A percentile compares a stretch with the other conserved stretches of the same genome.
Evolutionary conservation across 2,888 invertebrate genomes (phyloP).

Genomic region (Chrysina gloriosa): DNA sequence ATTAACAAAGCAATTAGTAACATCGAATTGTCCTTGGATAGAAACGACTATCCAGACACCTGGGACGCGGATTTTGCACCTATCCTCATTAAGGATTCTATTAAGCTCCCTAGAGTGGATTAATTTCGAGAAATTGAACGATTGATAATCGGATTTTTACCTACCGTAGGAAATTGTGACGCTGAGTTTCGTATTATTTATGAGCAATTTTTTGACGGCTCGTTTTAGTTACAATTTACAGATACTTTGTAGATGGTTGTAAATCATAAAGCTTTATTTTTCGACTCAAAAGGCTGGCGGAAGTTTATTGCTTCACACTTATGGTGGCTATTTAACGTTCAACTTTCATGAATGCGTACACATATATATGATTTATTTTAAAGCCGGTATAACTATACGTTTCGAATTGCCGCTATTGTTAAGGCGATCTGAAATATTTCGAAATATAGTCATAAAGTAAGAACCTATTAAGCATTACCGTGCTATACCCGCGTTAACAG

Average conservation of each 20-base stretch:
- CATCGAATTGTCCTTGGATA: constrained; percentile 45
- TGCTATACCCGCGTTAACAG: too few species aligned
- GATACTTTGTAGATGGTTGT: constrained; percentile 29
- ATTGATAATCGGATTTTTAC: too few species aligned
- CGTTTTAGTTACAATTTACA: constrained; percentile 11
- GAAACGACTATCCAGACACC: constrained; percentile 39
- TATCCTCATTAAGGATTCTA: constrained; percentile 22
- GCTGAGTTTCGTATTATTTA: constrained; percentile 16
- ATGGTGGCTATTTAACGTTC: constrained; percentile 20
- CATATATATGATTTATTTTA: constrained; percentile 23
- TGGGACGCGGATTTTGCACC: constrained; percentile 43
- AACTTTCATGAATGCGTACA: neutral
- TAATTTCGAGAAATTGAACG: neutral
- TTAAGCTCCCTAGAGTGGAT: neutral
- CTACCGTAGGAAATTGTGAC: constrained; percentile 11
- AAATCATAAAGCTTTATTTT: constrained; percentile 25
- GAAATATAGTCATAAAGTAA: neutral
- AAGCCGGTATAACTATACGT: neutral
- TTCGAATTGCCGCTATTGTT: neutral
- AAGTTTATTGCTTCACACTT: constrained; percentile 35
- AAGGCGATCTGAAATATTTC: neutral
- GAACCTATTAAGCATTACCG: too few species aligned
- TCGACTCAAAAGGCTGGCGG: constrained; percentile 2
- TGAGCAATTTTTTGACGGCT: constrained; percentile 12
- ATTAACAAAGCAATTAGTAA: constrained; percentile 50